Conservation (phyloP, 2,888 invertebrate genomes). For the Eristalis arbustorum region DNA sequence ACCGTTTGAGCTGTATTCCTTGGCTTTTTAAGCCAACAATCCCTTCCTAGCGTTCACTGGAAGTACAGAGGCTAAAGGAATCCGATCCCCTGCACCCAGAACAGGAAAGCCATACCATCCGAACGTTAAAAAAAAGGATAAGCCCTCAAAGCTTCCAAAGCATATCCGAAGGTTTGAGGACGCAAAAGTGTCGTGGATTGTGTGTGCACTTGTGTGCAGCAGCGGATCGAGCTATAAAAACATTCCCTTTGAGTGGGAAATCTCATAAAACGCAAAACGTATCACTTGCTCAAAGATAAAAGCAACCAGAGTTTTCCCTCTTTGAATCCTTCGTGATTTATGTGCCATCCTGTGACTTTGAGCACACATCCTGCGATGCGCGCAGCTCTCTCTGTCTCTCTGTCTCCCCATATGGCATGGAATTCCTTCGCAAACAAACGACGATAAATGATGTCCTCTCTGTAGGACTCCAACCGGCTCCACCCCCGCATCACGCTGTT, state of each 20-base stretch:
- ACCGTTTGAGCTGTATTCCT: too few species aligned
- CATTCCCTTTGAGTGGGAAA: neutral
- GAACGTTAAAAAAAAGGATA: too few species aligned
- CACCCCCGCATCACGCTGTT: neutral
- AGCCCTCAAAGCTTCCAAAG: too few species aligned
- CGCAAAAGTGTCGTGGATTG: neutral
- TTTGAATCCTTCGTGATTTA: neutral
- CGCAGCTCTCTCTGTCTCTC: neutral
- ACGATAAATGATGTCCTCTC: constrained; percentile 40
- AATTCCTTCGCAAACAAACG: neutral
- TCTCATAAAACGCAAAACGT: neutral
- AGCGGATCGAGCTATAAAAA: neutral
- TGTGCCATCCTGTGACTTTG: neutral
- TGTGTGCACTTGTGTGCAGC: too few species aligned
- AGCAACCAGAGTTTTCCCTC: neutral
- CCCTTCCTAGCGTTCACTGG: too few species aligned
- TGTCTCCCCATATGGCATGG: neutral
- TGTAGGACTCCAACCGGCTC: neutral
- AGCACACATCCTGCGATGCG: neutral
- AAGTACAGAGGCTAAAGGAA: too few species aligned
- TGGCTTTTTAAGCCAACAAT: too few species aligned
- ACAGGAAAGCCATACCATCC: too few species aligned
- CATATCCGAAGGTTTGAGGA: too few species aligned
- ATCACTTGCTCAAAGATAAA: neutral
- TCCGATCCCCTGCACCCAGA: too few species aligned